These are phyloP conservation scores for Agrilus biguttatus DNA, from an alignment of 2,888 invertebrate species.

Conservation along the genomic window DNA sequence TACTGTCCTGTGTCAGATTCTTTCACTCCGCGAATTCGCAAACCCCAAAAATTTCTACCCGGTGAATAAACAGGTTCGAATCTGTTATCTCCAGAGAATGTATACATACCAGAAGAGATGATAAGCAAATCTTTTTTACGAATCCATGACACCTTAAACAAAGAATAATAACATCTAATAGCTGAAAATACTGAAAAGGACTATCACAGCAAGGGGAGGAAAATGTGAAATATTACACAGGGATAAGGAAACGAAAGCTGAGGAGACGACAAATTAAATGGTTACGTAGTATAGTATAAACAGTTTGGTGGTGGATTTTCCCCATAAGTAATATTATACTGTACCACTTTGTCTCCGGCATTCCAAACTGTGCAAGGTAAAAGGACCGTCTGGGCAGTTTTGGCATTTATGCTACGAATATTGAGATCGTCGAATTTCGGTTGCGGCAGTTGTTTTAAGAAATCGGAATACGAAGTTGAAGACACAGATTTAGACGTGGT, in stretches of 20 bases:
- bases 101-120: constrained; percentile 45
- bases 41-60: constrained; percentile 41
- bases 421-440: constrained; percentile 20
- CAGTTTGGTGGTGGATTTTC: too few species aligned
- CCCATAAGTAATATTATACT: constrained; percentile 6
- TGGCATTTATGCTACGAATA: constrained; percentile 22
- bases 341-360: constrained; percentile 30
- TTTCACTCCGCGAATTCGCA: constrained; percentile 45
- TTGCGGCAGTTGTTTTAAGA: too few species aligned
- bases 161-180: constrained; percentile 2
- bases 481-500: constrained; percentile 6
- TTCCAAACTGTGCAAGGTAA: constrained; percentile 28
- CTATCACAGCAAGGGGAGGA: too few species aligned
- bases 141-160: constrained; percentile 56
- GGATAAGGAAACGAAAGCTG: too few species aligned
- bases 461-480: too few species aligned
- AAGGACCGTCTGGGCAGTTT: constrained; percentile 26
- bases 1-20: constrained; percentile 49
- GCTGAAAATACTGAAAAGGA: too few species aligned
- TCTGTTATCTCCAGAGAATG: constrained; percentile 54
- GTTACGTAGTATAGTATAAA: too few species aligned
- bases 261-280: too few species aligned
- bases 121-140: constrained; percentile 55
- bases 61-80: constrained; percentile 41
- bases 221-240: too few species aligned